A percentile compares a stretch with the other conserved stretches of the same genome.
phyloP scores from a whole-genome alignment of 2,113 vertebrate genomes.

The Fulica atra region DNA sequence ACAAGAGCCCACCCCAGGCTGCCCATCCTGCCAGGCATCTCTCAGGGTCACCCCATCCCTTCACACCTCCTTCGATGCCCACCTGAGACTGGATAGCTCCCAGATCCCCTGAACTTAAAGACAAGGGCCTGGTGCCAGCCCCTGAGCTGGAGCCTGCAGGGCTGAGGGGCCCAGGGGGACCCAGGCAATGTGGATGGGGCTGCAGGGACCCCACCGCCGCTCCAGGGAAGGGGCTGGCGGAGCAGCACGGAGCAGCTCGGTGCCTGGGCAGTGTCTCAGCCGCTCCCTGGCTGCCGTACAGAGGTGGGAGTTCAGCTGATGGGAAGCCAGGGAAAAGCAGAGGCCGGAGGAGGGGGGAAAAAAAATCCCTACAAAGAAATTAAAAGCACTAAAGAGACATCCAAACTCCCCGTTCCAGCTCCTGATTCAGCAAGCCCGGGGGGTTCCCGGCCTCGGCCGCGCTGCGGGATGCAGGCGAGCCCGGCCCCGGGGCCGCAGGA shows the following conservation, averaged over 20 bases:
- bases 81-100: background rate
- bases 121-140: no score
- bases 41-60: background rate
- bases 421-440: no score
- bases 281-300: background rate
- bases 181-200: background rate
- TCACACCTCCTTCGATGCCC: background rate
- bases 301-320: background rate
- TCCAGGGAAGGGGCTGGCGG: background rate
- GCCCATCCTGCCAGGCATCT: background rate
- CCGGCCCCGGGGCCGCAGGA: background rate
- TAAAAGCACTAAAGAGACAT: background rate
- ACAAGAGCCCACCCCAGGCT: accelerated
- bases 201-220: background rate
- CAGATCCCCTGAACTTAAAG: background rate
- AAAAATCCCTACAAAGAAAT: background rate
- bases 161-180: accelerated
- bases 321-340: background rate
- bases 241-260: background rate
- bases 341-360: background rate
- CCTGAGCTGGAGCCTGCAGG: background rate
- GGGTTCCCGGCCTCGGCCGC: background rate
- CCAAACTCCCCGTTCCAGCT: background rate
- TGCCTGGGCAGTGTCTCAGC: background rate
- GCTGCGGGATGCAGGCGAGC: background rate